Evolutionary conservation across 64 coral and sea anemone species (phyloP).

Genomic region (Acropora yongei): DNA sequence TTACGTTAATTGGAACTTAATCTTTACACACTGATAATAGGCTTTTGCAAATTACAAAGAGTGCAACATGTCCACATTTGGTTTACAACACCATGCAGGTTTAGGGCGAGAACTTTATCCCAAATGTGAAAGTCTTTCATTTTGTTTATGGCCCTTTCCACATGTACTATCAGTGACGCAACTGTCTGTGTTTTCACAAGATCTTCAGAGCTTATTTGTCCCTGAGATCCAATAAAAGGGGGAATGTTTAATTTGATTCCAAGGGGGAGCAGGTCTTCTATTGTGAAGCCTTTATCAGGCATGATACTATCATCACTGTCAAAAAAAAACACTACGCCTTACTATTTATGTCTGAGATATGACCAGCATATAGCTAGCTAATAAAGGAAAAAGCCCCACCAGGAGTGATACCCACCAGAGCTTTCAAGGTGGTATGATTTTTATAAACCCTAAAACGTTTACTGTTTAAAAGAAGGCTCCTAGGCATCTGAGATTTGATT

Average conservation of each 20-base stretch:
- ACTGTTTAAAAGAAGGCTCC: no score
- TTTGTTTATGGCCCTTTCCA: conserved; percentile 53
- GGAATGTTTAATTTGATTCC: conserved; percentile 31
- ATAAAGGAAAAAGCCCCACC: conserved; percentile 26
- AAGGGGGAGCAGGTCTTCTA: conserved; percentile 34
- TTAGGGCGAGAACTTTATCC: conserved; percentile 7
- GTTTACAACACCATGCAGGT: conserved; percentile 4
- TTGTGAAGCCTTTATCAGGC: conserved; percentile 48
- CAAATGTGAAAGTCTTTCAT: conserved; percentile 59
- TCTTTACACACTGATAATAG: conserved; percentile 4
- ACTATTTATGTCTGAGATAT: conserved; percentile 31
- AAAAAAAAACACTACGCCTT: conserved; percentile 25
- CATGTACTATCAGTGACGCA: no score
- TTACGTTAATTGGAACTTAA: background rate
- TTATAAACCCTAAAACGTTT: background rate
- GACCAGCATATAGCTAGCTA: no score
- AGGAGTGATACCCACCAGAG: conserved; percentile 31
- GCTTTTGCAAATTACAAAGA: conserved; percentile 2
- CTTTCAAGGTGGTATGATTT: conserved; percentile 7
- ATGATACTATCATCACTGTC: conserved; percentile 21
- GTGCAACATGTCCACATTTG: background rate
- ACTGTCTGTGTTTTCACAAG: conserved; percentile 17
- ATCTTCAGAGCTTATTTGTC: conserved; percentile 39
- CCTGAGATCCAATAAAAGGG: conserved; percentile 36
- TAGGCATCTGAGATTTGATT: no score